These are phyloP conservation scores for Rhynchotus rufescens DNA, from an alignment of 2,797 vertebrate genomes.

Conservation along the genomic window DNA sequence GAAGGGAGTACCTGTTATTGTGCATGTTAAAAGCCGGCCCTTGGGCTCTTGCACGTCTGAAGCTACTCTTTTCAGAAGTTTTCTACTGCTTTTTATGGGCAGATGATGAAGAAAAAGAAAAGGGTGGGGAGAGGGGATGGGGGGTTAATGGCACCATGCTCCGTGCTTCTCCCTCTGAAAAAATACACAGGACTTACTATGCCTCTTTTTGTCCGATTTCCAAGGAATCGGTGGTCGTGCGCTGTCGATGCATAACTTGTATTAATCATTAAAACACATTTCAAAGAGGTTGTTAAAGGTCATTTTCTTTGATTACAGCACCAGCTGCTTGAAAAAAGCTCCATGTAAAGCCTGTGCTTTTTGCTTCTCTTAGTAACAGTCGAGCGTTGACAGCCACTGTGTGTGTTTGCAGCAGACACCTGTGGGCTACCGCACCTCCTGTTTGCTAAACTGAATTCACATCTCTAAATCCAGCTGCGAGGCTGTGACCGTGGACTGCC, in stretches of 20 bases:
- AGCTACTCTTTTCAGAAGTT: neutral
- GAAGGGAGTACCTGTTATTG: neutral
- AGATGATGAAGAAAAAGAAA: neutral
- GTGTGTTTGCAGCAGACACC: neutral
- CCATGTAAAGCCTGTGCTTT: neutral
- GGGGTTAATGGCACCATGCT: neutral
- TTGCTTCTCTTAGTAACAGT: neutral
- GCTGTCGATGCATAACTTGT: neutral
- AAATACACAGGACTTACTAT: neutral
- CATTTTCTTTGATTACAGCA: neutral
- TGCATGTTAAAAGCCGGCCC: neutral
- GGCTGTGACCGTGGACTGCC: neutral
- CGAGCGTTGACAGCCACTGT: neutral
- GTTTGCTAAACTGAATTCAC: neutral
- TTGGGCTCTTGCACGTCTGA: neutral
- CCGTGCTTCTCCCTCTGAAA: neutral
- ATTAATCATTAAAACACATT: neutral
- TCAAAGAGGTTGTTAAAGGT: neutral
- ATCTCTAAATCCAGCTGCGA: neutral
- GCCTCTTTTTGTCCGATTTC: neutral
- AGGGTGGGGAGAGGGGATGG: too few species aligned
- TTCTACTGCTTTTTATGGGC: neutral
- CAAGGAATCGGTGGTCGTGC: neutral
- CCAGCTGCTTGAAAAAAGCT: neutral
- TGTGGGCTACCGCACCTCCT: neutral